A percentile compares a stretch with the other conserved stretches of the same genome.
Evolutionary conservation across 2,113 vertebrate species (phyloP).

Genomic region (Gymnorhina tibicen): DNA sequence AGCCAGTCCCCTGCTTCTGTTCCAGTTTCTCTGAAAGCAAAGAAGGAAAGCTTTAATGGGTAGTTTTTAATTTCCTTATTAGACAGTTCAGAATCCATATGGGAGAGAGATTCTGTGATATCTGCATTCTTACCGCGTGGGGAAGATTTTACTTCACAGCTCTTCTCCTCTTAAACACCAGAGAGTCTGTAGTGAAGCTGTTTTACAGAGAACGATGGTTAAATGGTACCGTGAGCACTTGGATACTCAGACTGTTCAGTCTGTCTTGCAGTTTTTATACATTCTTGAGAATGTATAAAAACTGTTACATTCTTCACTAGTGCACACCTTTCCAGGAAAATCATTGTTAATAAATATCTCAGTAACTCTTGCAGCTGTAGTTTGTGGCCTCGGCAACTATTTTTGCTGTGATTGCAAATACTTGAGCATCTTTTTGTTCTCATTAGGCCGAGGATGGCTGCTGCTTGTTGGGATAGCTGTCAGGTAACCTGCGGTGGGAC

Average conservation of each 20-base stretch:
- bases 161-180: background rate
- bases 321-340: background rate
- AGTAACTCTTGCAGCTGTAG: background rate
- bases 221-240: background rate
- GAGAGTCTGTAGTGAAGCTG: background rate
- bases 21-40: background rate
- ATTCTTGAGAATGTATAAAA: background rate
- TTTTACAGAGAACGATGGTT: background rate
- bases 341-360: background rate
- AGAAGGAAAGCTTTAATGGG: background rate
- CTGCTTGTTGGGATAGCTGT: background rate
- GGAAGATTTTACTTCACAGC: background rate
- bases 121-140: rapidly evolving
- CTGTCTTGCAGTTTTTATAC: background rate
- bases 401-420: background rate
- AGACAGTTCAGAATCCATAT: background rate
- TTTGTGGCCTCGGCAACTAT: background rate
- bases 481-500: background rate
- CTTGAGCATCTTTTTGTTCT: background rate
- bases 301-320: background rate
- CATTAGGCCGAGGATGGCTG: background rate
- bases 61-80: background rate
- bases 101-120: background rate
- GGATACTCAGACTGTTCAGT: background rate
- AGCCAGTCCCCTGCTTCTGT: background rate